Conservation (phyloP, 2,888 invertebrate genomes). For the Bedellia somnulentella region DNA sequence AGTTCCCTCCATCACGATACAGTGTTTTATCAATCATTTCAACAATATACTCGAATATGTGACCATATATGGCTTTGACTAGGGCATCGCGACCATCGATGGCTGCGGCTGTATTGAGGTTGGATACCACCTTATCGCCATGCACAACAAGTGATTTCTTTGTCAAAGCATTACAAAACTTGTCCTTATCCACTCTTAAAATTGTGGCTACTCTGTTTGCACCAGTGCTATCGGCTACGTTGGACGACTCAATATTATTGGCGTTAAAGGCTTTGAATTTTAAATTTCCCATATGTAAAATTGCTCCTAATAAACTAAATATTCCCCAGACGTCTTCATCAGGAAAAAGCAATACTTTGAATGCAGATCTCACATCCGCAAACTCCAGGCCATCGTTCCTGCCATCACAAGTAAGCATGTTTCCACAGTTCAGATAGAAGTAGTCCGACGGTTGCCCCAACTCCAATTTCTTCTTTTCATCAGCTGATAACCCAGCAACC, state of each 20-base stretch:
- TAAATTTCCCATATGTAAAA: slow-evolving; percentile 91
- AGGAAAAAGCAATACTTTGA: slow-evolving; percentile 86
- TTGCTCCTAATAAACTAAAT: slow-evolving; percentile 79
- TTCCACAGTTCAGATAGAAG: slow-evolving; percentile 80
- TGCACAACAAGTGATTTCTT: slow-evolving; percentile 83
- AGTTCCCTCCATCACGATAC: slow-evolving; percentile 62
- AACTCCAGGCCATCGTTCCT: slow-evolving; percentile 85
- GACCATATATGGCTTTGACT: slow-evolving; percentile 90
- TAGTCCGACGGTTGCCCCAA: slow-evolving; percentile 74
- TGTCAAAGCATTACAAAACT: slow-evolving; percentile 80
- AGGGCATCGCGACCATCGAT: slow-evolving; percentile 88
- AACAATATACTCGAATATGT: slow-evolving; percentile 87
- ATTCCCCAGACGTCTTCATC: slow-evolving; percentile 85
- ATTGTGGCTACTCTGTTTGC: slow-evolving; percentile 72
- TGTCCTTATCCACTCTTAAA: slow-evolving; percentile 68
- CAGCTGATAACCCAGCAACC: slow-evolving; percentile 76
- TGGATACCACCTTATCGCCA: slow-evolving; percentile 78
- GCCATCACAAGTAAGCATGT: slow-evolving; percentile 75
- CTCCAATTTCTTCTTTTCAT: slow-evolving; percentile 79
- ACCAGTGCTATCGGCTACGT: slow-evolving; percentile 72
- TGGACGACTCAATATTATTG: slow-evolving; percentile 86
- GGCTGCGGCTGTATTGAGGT: slow-evolving; percentile 74
- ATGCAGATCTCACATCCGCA: slow-evolving; percentile 86
- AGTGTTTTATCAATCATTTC: slow-evolving; percentile 88
- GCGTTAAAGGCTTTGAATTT: slow-evolving; percentile 74